phyloP scores from a whole-genome alignment of 2,888 invertebrate species.

The Chaetoderma sp. region DNA sequence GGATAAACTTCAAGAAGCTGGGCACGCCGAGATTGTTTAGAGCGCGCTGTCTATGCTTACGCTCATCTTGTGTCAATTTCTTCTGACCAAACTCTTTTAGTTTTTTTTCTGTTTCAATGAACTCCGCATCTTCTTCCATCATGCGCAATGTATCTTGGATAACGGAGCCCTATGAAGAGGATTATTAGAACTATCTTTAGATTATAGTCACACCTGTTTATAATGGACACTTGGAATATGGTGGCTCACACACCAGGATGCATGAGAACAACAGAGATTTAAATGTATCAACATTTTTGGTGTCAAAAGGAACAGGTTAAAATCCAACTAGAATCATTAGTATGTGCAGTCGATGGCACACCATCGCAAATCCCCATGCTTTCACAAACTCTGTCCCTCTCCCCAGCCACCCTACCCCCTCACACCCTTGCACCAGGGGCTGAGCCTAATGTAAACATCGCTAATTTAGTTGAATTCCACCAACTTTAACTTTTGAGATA shows the following conservation, averaged over 20 bases:
- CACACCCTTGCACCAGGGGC: constrained; percentile 32
- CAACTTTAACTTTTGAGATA: too few species aligned
- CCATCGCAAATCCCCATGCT: too few species aligned
- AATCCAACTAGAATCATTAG: too few species aligned
- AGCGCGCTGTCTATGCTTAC: constrained; percentile 46
- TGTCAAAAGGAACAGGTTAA: too few species aligned
- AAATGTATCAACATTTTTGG: too few species aligned
- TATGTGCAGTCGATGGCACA: too few species aligned
- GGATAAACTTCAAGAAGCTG: constrained; percentile 42
- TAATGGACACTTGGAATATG: too few species aligned
- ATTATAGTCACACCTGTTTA: not conserved
- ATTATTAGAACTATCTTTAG: not conserved
- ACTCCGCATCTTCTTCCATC: constrained; percentile 48
- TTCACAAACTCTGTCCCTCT: constrained; percentile 49
- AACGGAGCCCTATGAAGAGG: constrained; percentile 43
- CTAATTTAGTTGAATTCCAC: too few species aligned
- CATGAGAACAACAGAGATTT: too few species aligned
- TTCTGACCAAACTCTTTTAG: constrained; percentile 45
- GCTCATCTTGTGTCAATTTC: constrained; percentile 46
- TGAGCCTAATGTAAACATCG: too few species aligned
- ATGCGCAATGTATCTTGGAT: constrained; percentile 48
- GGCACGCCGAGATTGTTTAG: constrained; percentile 49
- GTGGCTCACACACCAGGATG: too few species aligned
- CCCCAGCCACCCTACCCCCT: constrained; percentile 38
- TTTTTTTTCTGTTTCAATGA: constrained; percentile 43